These are phyloP conservation scores for Hemicordylus capensis DNA, from an alignment of 2,113 vertebrate species.

Conservation along the genomic window DNA sequence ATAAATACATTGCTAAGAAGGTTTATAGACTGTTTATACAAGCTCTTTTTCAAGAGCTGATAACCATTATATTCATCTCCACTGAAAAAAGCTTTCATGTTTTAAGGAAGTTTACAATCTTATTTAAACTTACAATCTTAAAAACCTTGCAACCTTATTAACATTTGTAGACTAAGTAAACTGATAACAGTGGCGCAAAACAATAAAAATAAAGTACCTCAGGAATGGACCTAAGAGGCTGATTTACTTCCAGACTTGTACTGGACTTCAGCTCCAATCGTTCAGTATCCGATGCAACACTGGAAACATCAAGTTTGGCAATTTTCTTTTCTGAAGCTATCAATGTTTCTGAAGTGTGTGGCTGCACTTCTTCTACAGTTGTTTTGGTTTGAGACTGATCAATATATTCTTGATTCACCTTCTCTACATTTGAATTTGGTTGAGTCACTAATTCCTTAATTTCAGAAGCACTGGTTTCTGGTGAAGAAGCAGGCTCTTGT, in stretches of 20 bases:
- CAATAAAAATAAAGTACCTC: slow-evolving; percentile 79
- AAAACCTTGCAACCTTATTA: background rate
- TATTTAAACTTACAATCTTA: background rate
- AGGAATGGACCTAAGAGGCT: slow-evolving; percentile 41
- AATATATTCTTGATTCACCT: slow-evolving; percentile 36
- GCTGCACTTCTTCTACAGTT: slow-evolving; percentile 6
- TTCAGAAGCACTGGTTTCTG: slow-evolving; percentile 29
- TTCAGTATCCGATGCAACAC: slow-evolving; percentile 92
- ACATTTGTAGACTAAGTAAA: background rate
- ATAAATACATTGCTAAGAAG: background rate
- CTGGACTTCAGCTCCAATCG: slow-evolving; percentile 86
- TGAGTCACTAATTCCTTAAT: slow-evolving; percentile 25
- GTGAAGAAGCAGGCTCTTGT: slow-evolving; percentile 15
- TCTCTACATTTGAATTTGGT: background rate
- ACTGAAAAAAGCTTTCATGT: background rate
- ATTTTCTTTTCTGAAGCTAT: slow-evolving; percentile 87
- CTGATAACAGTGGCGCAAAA: background rate
- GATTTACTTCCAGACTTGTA: slow-evolving; percentile 61
- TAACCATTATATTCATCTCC: background rate
- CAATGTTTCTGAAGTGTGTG: slow-evolving; percentile 40
- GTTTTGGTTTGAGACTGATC: slow-evolving; percentile 29
- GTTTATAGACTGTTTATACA: background rate
- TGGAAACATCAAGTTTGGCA: slow-evolving; percentile 92
- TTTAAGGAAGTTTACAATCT: background rate
- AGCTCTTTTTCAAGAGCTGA: background rate